Evolutionary conservation across 2,797 vertebrate genomes (phyloP).

Genomic region (Coluber constrictor): DNA sequence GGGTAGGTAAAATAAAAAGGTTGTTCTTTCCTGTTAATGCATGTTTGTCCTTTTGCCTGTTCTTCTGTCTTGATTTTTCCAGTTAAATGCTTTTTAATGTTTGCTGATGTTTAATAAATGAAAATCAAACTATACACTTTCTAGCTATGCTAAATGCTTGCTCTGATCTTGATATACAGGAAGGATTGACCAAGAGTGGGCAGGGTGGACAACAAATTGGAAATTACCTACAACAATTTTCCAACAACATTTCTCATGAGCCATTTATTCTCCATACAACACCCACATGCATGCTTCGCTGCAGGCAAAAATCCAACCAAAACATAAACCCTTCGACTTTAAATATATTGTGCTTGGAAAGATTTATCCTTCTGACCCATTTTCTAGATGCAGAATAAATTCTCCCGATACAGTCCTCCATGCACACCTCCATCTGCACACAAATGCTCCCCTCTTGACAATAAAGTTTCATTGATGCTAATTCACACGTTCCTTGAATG

Average conservation of each 20-base stretch:
- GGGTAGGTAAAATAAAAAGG: background rate
- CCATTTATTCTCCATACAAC: background rate
- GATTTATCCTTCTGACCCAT: background rate
- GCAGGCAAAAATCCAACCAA: conserved; percentile 7
- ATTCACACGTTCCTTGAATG: background rate
- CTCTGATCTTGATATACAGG: background rate
- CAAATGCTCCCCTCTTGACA: background rate
- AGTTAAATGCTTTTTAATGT: background rate
- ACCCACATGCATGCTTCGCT: background rate
- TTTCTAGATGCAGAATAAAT: background rate
- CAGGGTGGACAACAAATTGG: background rate
- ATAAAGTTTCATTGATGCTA: background rate
- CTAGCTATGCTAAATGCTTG: background rate
- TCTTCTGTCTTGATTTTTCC: background rate
- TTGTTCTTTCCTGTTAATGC: background rate
- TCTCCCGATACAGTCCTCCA: background rate
- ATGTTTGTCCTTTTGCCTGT: background rate
- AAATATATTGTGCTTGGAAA: background rate
- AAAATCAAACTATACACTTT: background rate
- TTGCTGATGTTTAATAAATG: background rate
- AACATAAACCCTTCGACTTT: conserved; percentile 1
- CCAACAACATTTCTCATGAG: background rate
- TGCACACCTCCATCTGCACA: background rate
- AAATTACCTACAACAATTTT: background rate
- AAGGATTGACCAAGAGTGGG: background rate